Evolutionary conservation across 2,888 invertebrate genomes (phyloP).

Genomic region (Ichneumoninae sp.): DNA sequence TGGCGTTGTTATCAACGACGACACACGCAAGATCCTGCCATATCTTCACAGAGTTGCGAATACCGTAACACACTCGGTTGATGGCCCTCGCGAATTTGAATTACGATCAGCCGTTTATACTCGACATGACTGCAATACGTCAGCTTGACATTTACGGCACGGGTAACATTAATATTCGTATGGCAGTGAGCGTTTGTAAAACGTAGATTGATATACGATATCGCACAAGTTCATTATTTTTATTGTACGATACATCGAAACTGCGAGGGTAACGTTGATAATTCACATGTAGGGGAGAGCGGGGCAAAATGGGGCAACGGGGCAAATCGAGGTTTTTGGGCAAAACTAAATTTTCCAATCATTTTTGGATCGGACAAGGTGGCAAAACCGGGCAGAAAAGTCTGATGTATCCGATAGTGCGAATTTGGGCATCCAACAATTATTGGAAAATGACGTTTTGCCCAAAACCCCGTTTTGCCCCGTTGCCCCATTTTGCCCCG

Average conservation of each 20-base stretch:
- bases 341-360: no score
- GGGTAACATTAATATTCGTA: slow-evolving; percentile 30
- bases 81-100: slow-evolving; percentile 51
- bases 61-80: slow-evolving; percentile 36
- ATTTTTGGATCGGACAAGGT: no score
- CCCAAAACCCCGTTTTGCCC: no score
- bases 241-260: not conserved
- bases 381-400: no score
- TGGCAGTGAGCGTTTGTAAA: not conserved
- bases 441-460: no score
- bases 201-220: not conserved
- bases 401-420: no score
- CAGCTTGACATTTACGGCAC: slow-evolving; percentile 65
- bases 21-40: slow-evolving; percentile 33
- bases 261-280: not conserved
- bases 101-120: slow-evolving; percentile 58
- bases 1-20: slow-evolving; percentile 50
- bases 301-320: no score
- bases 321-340: no score
- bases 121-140: slow-evolving; percentile 70
- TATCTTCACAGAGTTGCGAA: slow-evolving; percentile 19
- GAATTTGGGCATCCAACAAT: no score
- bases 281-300: not conserved
- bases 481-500: no score
- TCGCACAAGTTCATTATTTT: not conserved